phyloP scores from a whole-genome alignment of 2,888 invertebrate species.

The Eupsilia transversa region DNA sequence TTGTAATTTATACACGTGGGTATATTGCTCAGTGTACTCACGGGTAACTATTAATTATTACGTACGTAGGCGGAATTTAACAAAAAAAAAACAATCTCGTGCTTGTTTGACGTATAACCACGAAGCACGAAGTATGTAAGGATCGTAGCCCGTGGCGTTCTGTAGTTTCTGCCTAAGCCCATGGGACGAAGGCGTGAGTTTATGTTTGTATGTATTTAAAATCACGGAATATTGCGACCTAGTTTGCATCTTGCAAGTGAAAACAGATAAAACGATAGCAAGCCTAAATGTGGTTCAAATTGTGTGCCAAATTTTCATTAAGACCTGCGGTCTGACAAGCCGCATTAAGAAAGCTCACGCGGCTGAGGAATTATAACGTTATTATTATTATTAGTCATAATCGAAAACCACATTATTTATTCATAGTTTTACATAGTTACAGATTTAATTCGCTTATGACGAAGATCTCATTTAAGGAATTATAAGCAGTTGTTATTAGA shows the following conservation, averaged over 20 bases:
- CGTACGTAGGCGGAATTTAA: not conserved
- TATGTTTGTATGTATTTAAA: too few species aligned
- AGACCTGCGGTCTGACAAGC: not conserved
- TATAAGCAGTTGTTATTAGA: not conserved
- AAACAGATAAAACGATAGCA: not conserved
- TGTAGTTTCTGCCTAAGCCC: too few species aligned
- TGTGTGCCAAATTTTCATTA: not conserved
- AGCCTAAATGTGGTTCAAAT: not conserved
- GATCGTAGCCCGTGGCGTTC: too few species aligned
- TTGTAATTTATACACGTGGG: slow-evolving; percentile 70
- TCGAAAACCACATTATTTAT: slow-evolving; percentile 2
- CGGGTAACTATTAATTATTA: not conserved
- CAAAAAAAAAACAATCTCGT: not conserved
- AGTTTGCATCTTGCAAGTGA: not conserved
- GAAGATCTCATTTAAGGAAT: not conserved
- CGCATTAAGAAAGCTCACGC: not conserved
- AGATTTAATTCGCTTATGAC: not conserved
- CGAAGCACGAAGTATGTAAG: not conserved
- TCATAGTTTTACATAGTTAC: not conserved
- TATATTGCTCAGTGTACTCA: slow-evolving; percentile 31
- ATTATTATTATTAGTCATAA: not conserved
- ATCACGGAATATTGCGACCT: not conserved
- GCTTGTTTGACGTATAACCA: not conserved
- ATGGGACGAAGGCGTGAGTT: too few species aligned
- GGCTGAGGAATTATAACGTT: not conserved